Percentiles rank a stretch among this genome's conserved stretches.
Evolutionary conservation across 2,797 vertebrate species (phyloP).

Genomic region (Notoglanidium macrostoma): DNA sequence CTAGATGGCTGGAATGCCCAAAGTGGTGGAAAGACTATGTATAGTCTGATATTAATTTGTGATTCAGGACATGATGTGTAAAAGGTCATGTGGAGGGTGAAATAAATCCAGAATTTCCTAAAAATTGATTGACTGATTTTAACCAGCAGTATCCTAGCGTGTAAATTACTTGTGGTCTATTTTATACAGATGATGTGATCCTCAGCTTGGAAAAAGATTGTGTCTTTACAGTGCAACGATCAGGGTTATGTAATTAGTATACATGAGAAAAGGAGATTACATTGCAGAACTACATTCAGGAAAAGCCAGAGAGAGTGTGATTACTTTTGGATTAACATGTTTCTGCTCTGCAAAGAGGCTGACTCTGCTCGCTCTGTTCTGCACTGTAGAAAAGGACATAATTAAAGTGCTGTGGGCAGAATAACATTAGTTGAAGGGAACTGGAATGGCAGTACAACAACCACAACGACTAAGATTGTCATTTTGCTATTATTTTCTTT

Average conservation of each 20-base stretch:
- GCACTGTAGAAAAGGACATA: background rate
- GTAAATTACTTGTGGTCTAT: conserved; percentile 5
- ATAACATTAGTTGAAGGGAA: background rate
- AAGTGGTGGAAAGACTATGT: conserved; percentile 6
- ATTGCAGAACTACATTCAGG: conserved; percentile 59
- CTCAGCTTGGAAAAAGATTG: conserved; percentile 63
- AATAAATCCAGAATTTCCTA: conserved; percentile 1
- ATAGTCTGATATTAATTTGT: conserved; percentile 8
- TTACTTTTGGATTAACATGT: conserved; percentile 71
- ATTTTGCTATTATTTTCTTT: background rate
- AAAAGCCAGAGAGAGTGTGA: conserved; percentile 63
- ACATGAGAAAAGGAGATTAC: conserved; percentile 68
- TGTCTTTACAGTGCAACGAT: conserved; percentile 64
- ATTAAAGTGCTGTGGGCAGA: background rate
- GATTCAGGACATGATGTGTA: conserved; percentile 8
- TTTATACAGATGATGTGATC: conserved; percentile 52
- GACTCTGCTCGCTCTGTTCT: conserved; percentile 35
- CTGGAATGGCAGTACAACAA: background rate
- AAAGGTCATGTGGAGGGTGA: conserved; percentile 2
- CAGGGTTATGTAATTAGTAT: conserved; percentile 70
- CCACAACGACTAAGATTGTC: background rate
- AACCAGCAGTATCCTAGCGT: background rate
- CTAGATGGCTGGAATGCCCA: background rate
- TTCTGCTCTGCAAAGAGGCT: conserved; percentile 26
- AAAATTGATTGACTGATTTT: conserved; percentile 39